These are phyloP conservation scores for Sebastolobus alascanus DNA, from an alignment of 2,797 vertebrate species.

Conservation along the genomic window DNA sequence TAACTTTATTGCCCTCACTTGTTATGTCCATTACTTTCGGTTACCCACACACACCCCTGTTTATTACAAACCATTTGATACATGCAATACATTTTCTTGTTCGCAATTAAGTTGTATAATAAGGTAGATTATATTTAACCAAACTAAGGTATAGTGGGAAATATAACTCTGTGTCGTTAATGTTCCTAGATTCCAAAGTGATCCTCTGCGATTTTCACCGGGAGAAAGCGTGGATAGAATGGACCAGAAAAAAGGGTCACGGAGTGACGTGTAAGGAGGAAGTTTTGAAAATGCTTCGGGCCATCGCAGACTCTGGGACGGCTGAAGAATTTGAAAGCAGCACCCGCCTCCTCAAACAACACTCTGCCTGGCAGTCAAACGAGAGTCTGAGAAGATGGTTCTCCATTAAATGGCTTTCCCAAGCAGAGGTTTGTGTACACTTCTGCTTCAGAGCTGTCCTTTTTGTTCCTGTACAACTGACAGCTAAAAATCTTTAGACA, in stretches of 20 bases:
- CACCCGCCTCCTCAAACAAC: slow-evolving; percentile 10
- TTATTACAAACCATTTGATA: no score
- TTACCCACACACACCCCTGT: no score
- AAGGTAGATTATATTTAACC: background rate
- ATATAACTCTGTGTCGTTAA: background rate
- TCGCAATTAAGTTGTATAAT: background rate
- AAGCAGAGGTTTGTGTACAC: background rate
- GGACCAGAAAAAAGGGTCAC: background rate
- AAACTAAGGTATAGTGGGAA: background rate
- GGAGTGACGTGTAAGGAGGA: slow-evolving; percentile 10
- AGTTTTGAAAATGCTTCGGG: slow-evolving; percentile 10
- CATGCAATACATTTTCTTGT: background rate
- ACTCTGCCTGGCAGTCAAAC: slow-evolving; percentile 8
- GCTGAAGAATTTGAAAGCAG: slow-evolving; percentile 18
- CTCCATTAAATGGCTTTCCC: background rate
- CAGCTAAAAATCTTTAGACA: background rate
- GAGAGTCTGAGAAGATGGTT: slow-evolving; percentile 1
- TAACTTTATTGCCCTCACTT: no score
- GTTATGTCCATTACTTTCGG: no score
- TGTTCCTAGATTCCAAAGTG: background rate
- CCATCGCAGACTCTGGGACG: background rate
- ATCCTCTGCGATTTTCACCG: slow-evolving; percentile 10
- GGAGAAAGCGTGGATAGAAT: slow-evolving; percentile 25
- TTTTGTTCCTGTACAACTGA: background rate
- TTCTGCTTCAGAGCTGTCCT: background rate